Evolutionary conservation across 2,797 vertebrate genomes (phyloP).

Genomic region (Pteronotus mesoamericanus): DNA sequence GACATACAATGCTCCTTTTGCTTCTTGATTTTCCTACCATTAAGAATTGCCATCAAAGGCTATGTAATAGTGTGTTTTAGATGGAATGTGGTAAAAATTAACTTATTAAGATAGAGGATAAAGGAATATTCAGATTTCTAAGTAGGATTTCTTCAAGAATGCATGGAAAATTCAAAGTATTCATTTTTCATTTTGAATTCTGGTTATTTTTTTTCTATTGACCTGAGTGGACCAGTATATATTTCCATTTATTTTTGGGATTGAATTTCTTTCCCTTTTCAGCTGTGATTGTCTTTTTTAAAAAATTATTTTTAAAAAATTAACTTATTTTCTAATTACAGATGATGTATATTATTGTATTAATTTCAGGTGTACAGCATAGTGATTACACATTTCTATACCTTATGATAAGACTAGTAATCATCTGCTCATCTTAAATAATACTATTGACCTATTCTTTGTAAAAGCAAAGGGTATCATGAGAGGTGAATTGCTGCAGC

Average conservation of each 20-base stretch:
- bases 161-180: background rate
- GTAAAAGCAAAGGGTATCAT: background rate
- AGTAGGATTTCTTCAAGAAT: background rate
- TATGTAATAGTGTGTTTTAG: background rate
- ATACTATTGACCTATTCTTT: background rate
- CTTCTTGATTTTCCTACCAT: background rate
- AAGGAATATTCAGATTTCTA: slow-evolving; percentile 9
- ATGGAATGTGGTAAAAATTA: background rate
- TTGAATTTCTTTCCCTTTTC: background rate
- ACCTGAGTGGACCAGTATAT: background rate
- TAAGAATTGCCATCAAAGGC: background rate
- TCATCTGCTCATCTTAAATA: background rate
- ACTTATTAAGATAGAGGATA: background rate
- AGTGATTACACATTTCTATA: background rate
- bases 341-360: background rate
- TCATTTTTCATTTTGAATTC: slow-evolving; percentile 25
- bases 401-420: background rate
- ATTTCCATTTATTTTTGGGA: background rate
- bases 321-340: background rate
- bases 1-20: background rate
- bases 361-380: background rate
- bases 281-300: background rate
- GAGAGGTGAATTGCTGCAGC: background rate
- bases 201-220: background rate
- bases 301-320: background rate